A percentile compares a stretch with the other conserved stretches of the same genome.
These are phyloP conservation scores for Porites rus DNA, from an alignment of 92 coral and sea anemone genomes.

Conservation along the genomic window DNA sequence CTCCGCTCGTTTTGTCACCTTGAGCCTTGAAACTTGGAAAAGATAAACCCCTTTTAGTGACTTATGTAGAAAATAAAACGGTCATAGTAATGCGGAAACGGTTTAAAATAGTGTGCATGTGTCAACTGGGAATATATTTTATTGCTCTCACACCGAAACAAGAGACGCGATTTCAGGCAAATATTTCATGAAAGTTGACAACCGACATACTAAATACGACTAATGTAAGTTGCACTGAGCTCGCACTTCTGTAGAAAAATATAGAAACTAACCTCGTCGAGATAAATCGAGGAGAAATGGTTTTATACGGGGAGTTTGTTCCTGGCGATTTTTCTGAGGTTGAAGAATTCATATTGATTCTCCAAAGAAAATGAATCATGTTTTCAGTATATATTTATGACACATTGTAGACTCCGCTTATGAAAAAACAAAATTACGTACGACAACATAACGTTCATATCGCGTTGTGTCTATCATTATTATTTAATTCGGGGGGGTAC, in stretches of 20 bases:
- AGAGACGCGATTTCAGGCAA: too few relatives aligned
- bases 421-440: background rate
- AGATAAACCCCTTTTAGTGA: background rate
- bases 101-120: too few relatives aligned
- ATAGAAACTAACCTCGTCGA: slow-evolving; percentile 7
- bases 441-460: slow-evolving; percentile 16
- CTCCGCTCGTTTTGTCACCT: slow-evolving; percentile 32
- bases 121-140: too few relatives aligned
- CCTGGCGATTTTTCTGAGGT: slow-evolving; percentile 1
- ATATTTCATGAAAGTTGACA: background rate
- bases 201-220: background rate
- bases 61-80: background rate
- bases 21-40: slow-evolving; percentile 44
- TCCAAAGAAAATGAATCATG: background rate
- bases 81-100: too few relatives aligned
- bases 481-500: too few relatives aligned
- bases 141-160: too few relatives aligned
- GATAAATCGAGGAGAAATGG: slow-evolving; percentile 9
- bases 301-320: background rate
- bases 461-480: slow-evolving; percentile 29
- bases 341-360: slow-evolving; percentile 20
- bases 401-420: background rate
- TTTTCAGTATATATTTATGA: slow-evolving; percentile 5
- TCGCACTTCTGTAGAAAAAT: background rate
- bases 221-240: background rate